Conservation (phyloP, 2,113 vertebrate species). For the Odontophorus gujanensis region DNA sequence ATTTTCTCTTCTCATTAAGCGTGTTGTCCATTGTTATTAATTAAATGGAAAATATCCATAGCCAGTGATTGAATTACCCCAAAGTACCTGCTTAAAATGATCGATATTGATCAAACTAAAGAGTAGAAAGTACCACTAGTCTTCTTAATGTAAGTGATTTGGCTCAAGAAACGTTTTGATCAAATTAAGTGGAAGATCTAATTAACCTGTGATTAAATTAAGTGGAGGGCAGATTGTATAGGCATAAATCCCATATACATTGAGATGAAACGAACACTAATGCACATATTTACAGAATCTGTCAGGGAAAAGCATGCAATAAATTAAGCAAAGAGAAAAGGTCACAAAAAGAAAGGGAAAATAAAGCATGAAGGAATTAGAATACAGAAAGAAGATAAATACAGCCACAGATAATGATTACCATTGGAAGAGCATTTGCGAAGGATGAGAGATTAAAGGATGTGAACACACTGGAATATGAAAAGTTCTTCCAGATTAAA, state of each 20-base stretch:
- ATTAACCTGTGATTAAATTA: constrained; percentile 74
- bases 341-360: constrained; percentile 38
- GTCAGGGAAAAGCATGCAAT: constrained; percentile 12
- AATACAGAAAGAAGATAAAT: constrained; percentile 36
- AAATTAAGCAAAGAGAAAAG: constrained; percentile 21
- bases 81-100: constrained; percentile 63
- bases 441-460: neutral
- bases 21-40: constrained; percentile 56
- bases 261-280: constrained; percentile 48
- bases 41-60: constrained; percentile 65
- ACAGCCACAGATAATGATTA: constrained; percentile 14
- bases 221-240: constrained; percentile 47
- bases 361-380: constrained; percentile 11
- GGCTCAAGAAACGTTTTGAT: constrained; percentile 70
- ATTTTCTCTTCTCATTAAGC: constrained; percentile 25
- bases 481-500: constrained; percentile 7
- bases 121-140: constrained; percentile 41
- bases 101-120: constrained; percentile 69
- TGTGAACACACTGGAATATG: neutral
- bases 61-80: constrained; percentile 62
- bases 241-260: constrained; percentile 59
- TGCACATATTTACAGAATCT: constrained; percentile 44
- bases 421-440: neutral
- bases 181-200: constrained; percentile 71
- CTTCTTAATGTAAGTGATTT: constrained; percentile 69